These are phyloP conservation scores for Caenorhabditis sp. DNA, from an alignment of 2,888 invertebrate species.

Conservation along the genomic window DNA sequence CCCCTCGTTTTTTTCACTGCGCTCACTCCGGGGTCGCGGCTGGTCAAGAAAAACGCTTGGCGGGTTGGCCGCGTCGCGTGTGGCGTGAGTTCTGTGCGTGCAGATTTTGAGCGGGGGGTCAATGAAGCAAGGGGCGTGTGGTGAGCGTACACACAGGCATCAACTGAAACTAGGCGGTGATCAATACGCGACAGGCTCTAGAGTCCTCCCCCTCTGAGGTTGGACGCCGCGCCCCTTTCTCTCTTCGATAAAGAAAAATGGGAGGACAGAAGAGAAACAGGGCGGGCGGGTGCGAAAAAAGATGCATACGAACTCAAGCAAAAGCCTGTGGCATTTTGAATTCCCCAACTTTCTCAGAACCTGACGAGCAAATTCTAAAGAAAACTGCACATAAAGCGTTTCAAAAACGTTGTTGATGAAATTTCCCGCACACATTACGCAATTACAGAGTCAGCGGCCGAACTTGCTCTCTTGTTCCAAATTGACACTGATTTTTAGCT, in stretches of 20 bases:
- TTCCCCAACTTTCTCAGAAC: too few species aligned
- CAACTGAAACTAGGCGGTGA: conserved; percentile 16
- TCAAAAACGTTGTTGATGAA: not conserved
- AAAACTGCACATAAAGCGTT: not conserved
- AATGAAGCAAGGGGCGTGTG: not conserved
- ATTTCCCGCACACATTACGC: conserved; percentile 4
- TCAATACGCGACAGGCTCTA: conserved; percentile 3
- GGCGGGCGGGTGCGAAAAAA: conserved; percentile 4
- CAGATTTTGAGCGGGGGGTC: conserved; percentile 6
- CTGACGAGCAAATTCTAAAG: not conserved
- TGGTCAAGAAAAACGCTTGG: conserved; percentile 32
- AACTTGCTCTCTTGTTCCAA: not conserved
- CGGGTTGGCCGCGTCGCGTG: conserved; percentile 20
- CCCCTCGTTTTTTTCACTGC: conserved; percentile 7
- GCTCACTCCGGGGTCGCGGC: not conserved
- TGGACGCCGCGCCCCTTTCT: not conserved
- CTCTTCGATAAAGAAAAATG: conserved; percentile 1
- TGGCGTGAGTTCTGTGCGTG: conserved; percentile 2
- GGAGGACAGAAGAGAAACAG: not conserved
- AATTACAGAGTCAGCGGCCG: not conserved
- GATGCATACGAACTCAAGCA: not conserved
- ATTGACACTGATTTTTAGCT: not conserved
- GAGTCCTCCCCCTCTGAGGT: not conserved
- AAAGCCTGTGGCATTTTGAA: not conserved
- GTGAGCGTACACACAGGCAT: not conserved